These are phyloP conservation scores for Calcarius lapponicus DNA, from an alignment of 2,797 vertebrate species.

Conservation along the genomic window DNA sequence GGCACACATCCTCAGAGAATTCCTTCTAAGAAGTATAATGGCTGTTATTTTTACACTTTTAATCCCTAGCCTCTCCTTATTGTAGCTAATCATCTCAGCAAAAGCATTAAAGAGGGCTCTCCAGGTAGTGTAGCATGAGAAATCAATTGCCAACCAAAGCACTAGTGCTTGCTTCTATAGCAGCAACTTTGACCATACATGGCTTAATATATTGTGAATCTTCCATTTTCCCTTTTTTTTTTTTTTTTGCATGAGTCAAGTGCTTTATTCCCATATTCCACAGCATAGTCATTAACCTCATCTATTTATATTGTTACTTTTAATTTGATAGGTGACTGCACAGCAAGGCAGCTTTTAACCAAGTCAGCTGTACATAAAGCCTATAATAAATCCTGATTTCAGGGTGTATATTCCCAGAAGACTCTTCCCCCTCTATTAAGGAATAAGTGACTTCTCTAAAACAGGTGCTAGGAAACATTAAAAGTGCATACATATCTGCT, in stretches of 20 bases:
- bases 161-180: neutral
- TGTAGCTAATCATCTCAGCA: conserved; percentile 39
- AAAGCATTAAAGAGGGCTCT: neutral
- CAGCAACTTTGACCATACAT: neutral
- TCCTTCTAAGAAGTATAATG: conserved; percentile 28
- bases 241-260: neutral
- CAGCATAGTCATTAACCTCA: neutral
- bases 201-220: neutral
- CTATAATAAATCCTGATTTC: conserved; percentile 24
- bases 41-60: conserved; percentile 54
- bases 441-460: neutral
- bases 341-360: conserved; percentile 11
- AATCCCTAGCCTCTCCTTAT: conserved; percentile 41
- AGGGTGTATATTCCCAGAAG: neutral
- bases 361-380: conserved; percentile 21
- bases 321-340: conserved; percentile 27
- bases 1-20: neutral
- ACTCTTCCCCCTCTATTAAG: neutral
- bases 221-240: neutral
- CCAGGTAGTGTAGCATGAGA: neutral
- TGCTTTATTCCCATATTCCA: neutral
- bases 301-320: conserved; percentile 26
- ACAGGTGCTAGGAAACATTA: neutral
- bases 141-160: conserved; percentile 8
- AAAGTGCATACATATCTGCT: neutral